Evolutionary conservation across 2,797 vertebrate genomes (phyloP).

Genomic region (Ciconia nigra): DNA sequence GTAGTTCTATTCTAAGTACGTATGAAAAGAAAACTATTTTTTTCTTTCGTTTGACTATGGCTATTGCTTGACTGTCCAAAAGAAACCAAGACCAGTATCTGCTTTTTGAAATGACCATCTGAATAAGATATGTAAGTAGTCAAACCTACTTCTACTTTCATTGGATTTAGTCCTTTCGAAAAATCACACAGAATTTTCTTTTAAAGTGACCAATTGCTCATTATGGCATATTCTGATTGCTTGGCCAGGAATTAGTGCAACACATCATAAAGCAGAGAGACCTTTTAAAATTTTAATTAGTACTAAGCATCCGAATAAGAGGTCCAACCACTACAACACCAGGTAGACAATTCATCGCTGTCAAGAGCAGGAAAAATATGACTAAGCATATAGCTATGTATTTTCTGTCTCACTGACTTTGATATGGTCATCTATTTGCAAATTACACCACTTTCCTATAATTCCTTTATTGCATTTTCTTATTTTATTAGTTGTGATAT

Average conservation of each 20-base stretch:
- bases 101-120: background rate
- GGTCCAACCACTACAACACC: background rate
- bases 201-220: background rate
- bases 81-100: background rate
- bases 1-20: background rate
- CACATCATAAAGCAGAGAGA: background rate
- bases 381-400: background rate
- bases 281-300: slow-evolving; percentile 21
- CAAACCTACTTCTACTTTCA: background rate
- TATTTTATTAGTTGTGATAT: background rate
- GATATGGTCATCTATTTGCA: background rate
- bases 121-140: background rate
- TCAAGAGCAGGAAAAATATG: background rate
- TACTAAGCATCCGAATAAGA: background rate
- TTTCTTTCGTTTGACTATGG: background rate
- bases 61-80: background rate
- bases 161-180: background rate
- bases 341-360: background rate
- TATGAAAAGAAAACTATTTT: background rate
- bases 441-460: background rate
- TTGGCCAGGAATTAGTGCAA: background rate
- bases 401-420: background rate
- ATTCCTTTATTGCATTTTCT: background rate
- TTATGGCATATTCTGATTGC: background rate
- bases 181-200: background rate